Base-by-base conservation (phyloP, 1,140 invertebrate genomes). In the Macrobrachium rosenbergii region DNA sequence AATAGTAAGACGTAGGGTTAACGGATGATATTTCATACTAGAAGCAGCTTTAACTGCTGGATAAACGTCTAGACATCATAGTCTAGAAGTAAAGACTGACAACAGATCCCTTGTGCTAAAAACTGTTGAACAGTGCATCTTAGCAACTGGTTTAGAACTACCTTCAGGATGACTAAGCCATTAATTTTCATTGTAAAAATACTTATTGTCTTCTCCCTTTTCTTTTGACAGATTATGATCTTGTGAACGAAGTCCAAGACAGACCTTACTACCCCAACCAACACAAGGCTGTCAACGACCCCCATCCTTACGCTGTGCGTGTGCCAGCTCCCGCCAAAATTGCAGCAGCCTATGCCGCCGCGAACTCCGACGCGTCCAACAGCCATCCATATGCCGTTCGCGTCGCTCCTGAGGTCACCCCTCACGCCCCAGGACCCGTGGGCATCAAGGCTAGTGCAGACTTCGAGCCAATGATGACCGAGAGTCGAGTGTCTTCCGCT, bases 391-490 rank as follows among this genome's bases (percentile, higher is more conserved):
- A 80, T 19, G 77, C 77, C 77, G 77, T 80, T 23, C 59, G 77
- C 10, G 77, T 80, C 0, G n/a, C 21, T 37, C 23, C 21, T 43
- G 69, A 72, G 21, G 21, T 17, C 5, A 23, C 69, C 23, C 19
- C 69, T 6, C 67, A 16, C 67, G 12, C 14, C 67, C 67, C 67
- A 14, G 21, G 37, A 37, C 82, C 82, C 28, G 23, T 60, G 2
- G 82, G 82, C 59, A 83, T 83, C 82, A 83, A 83, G 59, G 45
- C 82, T 11, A 83, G 82, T 45, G 82, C 82, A n/a, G 82, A 83
- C 82, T 83, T 83, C 82, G 82, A 83, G 59, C 82, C 82, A 11
- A 83, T 83, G 82, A 83, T 76, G 82, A 76, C 58, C 43, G 82
- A 83, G 59, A 63, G 59, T 16, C 69, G 72, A 17, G 21, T 19